Evolutionary conservation across 2,888 invertebrate genomes (phyloP), one percentile per base, ranked within the genome.

Genomic region (Lasioglossum villosulum): DNA sequence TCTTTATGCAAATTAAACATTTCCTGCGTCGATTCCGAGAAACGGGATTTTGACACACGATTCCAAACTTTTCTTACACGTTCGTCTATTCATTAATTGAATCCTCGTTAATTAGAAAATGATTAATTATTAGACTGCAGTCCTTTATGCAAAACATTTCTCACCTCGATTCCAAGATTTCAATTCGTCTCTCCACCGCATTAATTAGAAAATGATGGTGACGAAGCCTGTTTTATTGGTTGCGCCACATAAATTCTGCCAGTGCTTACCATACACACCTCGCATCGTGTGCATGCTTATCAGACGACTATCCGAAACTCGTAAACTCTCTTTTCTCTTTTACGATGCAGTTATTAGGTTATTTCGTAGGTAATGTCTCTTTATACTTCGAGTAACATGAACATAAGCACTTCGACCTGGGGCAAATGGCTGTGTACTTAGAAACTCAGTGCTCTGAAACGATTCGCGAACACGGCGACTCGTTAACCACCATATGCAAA

Each of bases 321-420:
- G 66, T 66, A 66, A 66, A 66, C 39, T 77, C 27, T 30, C 37
- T 56, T 71, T 56, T 71, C 70, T 39, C 77, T 37, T 70, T 56
- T 71, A 39, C 27, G 56, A 30, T 71, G 52, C 23, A n/a, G 48
- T 71, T 39, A 78, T 78, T 71, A n/a, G 34, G 16, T 68, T 76
- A 76, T 68, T 76, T 34, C 37, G n/a, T 37, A 48, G 23, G 48
- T 73, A 73, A 73, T 48, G 48, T 34, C 48, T 30, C 48, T 73
- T 45, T 34, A 48, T 34, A 48, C 48, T 73, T 48, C 45, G 34
- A 3, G 19, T 19, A 66, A 66, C 66, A 34, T 19, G 66, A 19
- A 19, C 66, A 66, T 34, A 34, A 66, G 34, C 34, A 34, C 6
- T 34, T 2, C 34, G 66, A 8, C 34, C 66, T 34, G 4, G 19